phyloP scores from a whole-genome alignment of 2,113 vertebrate species.

The Cynopterus brachyotis region DNA sequence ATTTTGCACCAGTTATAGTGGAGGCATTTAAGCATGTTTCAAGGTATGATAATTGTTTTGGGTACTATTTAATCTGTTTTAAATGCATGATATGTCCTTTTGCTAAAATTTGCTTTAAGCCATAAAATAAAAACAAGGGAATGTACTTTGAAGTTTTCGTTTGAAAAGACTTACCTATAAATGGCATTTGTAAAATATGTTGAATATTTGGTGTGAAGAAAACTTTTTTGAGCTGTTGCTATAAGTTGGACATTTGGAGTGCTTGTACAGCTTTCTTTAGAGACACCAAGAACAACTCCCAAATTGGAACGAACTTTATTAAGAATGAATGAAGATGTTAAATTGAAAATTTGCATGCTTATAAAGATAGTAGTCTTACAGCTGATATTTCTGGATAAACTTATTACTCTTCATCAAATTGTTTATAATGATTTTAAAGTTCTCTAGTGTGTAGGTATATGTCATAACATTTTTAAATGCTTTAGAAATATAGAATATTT shows the following conservation, averaged over 20 bases:
- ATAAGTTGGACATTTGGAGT: not conserved
- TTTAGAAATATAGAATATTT: constrained; percentile 51
- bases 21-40: constrained; percentile 98
- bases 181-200: constrained; percentile 42
- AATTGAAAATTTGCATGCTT: constrained; percentile 33
- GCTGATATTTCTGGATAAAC: not conserved
- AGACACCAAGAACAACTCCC: not conserved
- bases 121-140: not conserved
- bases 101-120: constrained; percentile 16
- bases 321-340: not conserved
- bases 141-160: constrained; percentile 18
- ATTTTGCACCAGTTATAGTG: constrained; percentile 97
- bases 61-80: constrained; percentile 25
- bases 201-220: not conserved
- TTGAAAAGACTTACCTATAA: constrained; percentile 4
- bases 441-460: not conserved
- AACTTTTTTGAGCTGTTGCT: not conserved
- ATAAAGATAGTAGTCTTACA: not conserved
- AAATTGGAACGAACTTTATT: not conserved
- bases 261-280: constrained; percentile 13
- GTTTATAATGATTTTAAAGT: not conserved
- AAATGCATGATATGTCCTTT: constrained; percentile 33
- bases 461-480: not conserved
- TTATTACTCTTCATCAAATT: not conserved
- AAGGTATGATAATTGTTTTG: constrained; percentile 85